Conservation (phyloP, 1,140 invertebrate genomes). For the Gerris buenoi region DNA sequence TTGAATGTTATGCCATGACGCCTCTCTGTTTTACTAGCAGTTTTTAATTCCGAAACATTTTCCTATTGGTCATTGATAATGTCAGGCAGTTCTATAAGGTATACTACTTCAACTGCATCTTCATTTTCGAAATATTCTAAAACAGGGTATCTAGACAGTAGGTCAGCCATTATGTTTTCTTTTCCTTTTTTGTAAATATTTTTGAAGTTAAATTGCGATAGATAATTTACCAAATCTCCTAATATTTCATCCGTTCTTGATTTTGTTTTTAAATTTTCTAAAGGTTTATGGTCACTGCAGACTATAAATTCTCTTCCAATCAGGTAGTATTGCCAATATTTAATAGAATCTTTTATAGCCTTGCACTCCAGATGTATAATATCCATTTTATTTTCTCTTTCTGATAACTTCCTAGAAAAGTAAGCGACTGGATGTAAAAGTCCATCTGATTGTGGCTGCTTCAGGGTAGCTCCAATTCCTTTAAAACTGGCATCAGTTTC, state of each 20-base stretch:
- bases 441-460: too few species aligned
- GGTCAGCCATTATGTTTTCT: conserved; percentile 13
- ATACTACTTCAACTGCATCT: conserved; percentile 10
- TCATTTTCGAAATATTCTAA: conserved; percentile 12
- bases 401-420: conserved; percentile 7
- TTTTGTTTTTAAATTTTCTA: conserved; percentile 16
- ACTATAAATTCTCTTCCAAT: conserved; percentile 15
- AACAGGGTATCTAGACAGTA: conserved; percentile 8
- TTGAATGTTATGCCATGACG: conserved; percentile 7
- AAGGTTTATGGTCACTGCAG: conserved; percentile 17
- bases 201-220: conserved; percentile 17
- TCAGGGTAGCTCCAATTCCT: too few species aligned
- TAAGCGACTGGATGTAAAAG: conserved; percentile 21
- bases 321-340: conserved; percentile 20
- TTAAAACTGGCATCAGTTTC: conserved; percentile 29
- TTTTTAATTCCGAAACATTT: conserved; percentile 5
- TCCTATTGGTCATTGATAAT: conserved; percentile 5
- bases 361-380: conserved; percentile 24
- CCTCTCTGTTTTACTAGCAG: conserved; percentile 8
- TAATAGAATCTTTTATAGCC: conserved; percentile 19
- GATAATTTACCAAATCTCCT: conserved; percentile 14
- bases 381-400: conserved; percentile 15
- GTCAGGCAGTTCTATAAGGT: conserved; percentile 7
- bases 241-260: conserved; percentile 15
- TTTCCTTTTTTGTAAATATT: conserved; percentile 12